These are phyloP conservation scores for Pimephales promelas DNA, from an alignment of 2,113 vertebrate species.

Conservation along the genomic window DNA sequence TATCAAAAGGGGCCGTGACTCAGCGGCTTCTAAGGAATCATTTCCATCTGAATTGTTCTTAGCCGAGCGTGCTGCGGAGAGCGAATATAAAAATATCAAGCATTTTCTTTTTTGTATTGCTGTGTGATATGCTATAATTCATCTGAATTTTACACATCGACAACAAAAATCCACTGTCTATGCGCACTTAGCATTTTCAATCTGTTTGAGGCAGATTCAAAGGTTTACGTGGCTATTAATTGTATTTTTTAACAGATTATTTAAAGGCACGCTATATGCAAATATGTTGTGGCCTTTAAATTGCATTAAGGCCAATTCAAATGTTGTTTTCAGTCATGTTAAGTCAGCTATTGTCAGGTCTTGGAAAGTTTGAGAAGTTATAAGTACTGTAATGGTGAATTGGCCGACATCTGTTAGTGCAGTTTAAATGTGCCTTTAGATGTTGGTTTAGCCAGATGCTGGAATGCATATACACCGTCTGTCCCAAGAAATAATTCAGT, in stretches of 20 bases:
- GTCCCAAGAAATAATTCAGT: neutral
- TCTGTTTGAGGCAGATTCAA: no score
- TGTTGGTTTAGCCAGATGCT: neutral
- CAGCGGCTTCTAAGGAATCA: conserved; percentile 24
- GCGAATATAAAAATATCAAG: neutral
- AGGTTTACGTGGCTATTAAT: neutral
- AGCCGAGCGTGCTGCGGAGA: neutral
- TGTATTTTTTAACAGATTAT: neutral
- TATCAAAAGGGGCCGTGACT: conserved; percentile 17
- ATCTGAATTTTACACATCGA: neutral
- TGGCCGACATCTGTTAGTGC: neutral
- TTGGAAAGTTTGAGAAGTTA: neutral
- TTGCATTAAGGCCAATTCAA: neutral
- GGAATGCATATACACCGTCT: neutral
- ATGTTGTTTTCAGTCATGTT: neutral
- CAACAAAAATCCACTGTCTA: no score
- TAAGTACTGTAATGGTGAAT: neutral
- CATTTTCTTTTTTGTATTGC: neutral
- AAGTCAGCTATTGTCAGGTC: neutral
- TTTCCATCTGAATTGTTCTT: conserved; percentile 21
- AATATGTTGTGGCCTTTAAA: neutral
- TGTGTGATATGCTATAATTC: neutral
- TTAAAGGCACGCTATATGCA: neutral
- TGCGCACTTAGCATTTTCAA: no score
- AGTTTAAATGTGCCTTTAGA: neutral